A percentile compares a stretch with the other conserved stretches of the same genome.
phyloP scores from a whole-genome alignment of 2,888 invertebrate species.

The Cataglyphis livida region DNA sequence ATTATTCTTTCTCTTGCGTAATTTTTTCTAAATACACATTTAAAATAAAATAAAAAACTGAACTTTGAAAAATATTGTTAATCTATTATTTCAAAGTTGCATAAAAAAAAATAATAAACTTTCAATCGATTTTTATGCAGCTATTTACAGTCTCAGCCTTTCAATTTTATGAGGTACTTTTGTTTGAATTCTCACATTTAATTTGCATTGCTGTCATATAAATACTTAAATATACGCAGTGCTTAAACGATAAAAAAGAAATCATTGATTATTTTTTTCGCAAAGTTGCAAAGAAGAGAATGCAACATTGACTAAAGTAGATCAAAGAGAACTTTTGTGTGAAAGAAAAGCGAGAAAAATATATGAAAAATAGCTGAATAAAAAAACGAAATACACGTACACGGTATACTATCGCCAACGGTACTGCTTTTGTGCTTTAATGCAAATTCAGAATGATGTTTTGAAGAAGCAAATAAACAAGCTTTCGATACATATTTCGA shows the following conservation, averaged over 20 bases:
- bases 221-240: constrained; percentile 20
- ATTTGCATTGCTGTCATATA: constrained; percentile 6
- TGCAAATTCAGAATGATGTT: neutral
- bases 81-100: constrained; percentile 21
- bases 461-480: neutral
- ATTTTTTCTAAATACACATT: neutral
- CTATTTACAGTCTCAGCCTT: neutral
- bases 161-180: neutral
- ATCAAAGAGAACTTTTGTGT: constrained; percentile 6
- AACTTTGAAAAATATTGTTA: neutral
- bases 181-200: constrained; percentile 1
- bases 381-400: neutral
- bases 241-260: constrained; percentile 22
- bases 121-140: constrained; percentile 12
- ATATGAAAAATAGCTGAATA: neutral
- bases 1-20: neutral
- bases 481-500: neutral
- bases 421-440: neutral
- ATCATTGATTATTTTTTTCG: constrained; percentile 27
- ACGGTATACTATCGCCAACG: neutral
- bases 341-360: constrained; percentile 18
- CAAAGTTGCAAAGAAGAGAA: neutral
- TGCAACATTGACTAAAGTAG: neutral
- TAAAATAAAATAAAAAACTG: neutral
- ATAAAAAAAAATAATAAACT: neutral